phyloP scores from a whole-genome alignment of 30 jellyfish, hydroid and myxozoan genomes.

The Cassiopea andromeda region DNA sequence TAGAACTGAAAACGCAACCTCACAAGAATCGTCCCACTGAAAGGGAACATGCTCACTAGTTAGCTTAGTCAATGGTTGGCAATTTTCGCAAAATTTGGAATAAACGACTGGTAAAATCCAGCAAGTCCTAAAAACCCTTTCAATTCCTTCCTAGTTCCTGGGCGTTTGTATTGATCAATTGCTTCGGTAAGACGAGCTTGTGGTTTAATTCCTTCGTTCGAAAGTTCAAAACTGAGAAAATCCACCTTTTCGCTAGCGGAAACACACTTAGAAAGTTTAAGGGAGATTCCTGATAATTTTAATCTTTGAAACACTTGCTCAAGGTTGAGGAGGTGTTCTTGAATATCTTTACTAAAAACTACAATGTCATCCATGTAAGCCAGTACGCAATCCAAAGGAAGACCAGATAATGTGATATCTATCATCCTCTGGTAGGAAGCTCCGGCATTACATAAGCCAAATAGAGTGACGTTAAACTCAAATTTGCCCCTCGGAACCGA shows the following conservation, averaged over 20 bases:
- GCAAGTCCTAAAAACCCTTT: constrained; percentile 16
- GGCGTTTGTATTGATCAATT: constrained; percentile 18
- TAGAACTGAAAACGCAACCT: constrained; percentile 20
- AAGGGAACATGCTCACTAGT: constrained; percentile 51
- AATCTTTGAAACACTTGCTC: constrained; percentile 44
- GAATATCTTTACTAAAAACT: constrained; percentile 24
- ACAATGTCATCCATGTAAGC: constrained; percentile 69
- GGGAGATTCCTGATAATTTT: constrained; percentile 31
- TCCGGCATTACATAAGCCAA: constrained; percentile 44
- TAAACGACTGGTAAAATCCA: constrained; percentile 51
- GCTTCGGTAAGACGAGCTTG: constrained; percentile 63
- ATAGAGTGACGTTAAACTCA: constrained; percentile 53
- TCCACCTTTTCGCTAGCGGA: constrained; percentile 44
- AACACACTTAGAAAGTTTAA: constrained; percentile 51
- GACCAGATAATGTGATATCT: constrained; percentile 48
- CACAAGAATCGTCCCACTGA: constrained; percentile 53
- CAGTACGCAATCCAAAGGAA: constrained; percentile 40
- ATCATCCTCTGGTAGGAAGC: constrained; percentile 67
- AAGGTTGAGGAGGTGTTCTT: constrained; percentile 58
- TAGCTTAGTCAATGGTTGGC: constrained; percentile 49
- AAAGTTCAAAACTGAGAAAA: constrained; percentile 62
- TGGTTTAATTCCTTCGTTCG: constrained; percentile 57
- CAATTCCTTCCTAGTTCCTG: constrained; percentile 54
- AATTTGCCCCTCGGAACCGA: constrained; percentile 61
- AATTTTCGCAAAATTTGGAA: constrained; percentile 29